Percentiles rank a stretch among this genome's conserved stretches.
phyloP scores from a whole-genome alignment of 64 coral and sea anemone species.

The Stylophora pistillata region DNA sequence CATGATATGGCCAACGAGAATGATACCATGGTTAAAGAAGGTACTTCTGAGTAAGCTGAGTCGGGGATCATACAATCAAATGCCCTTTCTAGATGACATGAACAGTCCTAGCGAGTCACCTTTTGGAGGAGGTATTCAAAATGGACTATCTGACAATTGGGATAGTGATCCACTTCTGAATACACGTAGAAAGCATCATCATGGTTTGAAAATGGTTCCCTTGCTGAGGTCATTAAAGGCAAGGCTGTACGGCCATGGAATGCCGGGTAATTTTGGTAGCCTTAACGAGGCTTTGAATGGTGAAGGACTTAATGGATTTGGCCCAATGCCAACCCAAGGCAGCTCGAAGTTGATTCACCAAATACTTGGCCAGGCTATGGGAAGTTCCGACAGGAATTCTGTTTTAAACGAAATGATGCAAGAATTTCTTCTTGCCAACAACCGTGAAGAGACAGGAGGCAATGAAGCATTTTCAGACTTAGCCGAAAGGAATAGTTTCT shows the following conservation, averaged over 20 bases:
- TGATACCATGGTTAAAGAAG: slow-evolving; percentile 81
- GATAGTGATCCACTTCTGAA: slow-evolving; percentile 43
- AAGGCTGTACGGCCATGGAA: slow-evolving; percentile 40
- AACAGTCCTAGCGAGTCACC: slow-evolving; percentile 42
- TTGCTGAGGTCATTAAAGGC: slow-evolving; percentile 72
- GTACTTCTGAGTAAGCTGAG: slow-evolving; percentile 71
- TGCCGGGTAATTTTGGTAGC: slow-evolving; percentile 9
- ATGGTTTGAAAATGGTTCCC: slow-evolving; percentile 71
- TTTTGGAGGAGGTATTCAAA: slow-evolving; percentile 4
- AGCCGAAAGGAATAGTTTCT: slow-evolving; percentile 50
- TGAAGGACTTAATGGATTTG: slow-evolving; percentile 52
- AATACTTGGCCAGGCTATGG: slow-evolving; percentile 71
- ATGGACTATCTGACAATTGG: slow-evolving; percentile 76
- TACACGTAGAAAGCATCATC: slow-evolving; percentile 13
- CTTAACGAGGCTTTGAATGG: slow-evolving; percentile 33
- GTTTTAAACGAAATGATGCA: slow-evolving; percentile 93
- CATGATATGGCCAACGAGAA: slow-evolving; percentile 97
- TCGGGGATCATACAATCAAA: slow-evolving; percentile 22
- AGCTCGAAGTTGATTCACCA: slow-evolving; percentile 51
- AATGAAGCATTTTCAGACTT: slow-evolving; percentile 80
- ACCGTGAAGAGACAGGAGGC: slow-evolving; percentile 65
- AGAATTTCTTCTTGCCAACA: slow-evolving; percentile 78
- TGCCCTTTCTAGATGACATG: slow-evolving; percentile 29
- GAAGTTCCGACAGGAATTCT: slow-evolving; percentile 73
- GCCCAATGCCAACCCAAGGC: slow-evolving; percentile 39